Conservation (phyloP, 92 coral and sea anemone genomes). For the Paragorgia papillata region DNA sequence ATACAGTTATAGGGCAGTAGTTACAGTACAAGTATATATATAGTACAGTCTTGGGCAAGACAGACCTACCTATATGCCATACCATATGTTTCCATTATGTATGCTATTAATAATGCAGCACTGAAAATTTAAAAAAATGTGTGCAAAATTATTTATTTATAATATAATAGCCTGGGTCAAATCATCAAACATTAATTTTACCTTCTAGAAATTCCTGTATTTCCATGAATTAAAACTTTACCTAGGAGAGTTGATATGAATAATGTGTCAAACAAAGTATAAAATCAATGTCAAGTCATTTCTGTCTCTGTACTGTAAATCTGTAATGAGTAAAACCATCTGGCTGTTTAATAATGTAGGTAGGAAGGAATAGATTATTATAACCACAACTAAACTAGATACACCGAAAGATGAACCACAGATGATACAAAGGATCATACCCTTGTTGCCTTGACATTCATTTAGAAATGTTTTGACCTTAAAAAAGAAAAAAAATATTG, state of each 20-base stretch:
- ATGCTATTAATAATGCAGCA: conserved; percentile 96
- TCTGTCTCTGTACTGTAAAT: no score
- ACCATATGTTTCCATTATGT: conserved; percentile 97
- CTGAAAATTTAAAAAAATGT: conserved; percentile 43
- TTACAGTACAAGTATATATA: no score
- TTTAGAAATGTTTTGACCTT: conserved; percentile 89
- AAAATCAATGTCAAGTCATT: no score
- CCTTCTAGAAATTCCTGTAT: conserved; percentile 99
- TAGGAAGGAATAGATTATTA: no score
- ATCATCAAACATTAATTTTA: conserved; percentile 14
- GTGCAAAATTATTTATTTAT: neutral
- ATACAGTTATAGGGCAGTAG: no score
- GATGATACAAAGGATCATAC: conserved; percentile 46
- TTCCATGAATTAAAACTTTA: conserved; percentile 91
- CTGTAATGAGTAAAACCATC: no score
- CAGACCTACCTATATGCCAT: conserved; percentile 80
- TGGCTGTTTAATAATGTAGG: no score
- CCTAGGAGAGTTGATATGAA: conserved; percentile 48
- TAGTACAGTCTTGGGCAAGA: no score
- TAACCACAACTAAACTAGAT: no score
- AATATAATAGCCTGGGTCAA: no score
- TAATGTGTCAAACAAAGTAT: neutral
- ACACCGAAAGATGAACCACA: no score
- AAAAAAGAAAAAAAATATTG: neutral
- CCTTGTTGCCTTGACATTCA: conserved; percentile 78